Conservation (phyloP, 2,888 invertebrate species). For the Nineta flava region DNA sequence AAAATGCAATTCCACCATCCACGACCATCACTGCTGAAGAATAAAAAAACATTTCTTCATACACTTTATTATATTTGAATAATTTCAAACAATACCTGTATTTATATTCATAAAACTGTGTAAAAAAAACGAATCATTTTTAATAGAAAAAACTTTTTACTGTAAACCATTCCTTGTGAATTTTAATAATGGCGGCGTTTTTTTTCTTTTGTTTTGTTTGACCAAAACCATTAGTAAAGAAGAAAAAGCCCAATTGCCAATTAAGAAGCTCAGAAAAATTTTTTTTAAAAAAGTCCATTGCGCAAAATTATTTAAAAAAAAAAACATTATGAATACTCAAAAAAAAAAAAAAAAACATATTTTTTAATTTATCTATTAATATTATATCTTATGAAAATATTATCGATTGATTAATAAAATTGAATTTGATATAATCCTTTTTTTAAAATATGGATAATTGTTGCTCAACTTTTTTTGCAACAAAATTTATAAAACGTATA, state of each 20-base stretch:
- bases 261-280: background rate
- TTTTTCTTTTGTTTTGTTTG: background rate
- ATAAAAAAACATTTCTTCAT: background rate
- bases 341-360: background rate
- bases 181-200: background rate
- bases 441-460: background rate
- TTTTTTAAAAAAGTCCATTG: background rate
- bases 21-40: background rate
- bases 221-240: background rate
- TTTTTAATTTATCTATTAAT: background rate
- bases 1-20: too few species aligned
- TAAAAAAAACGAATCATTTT: background rate
- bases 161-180: background rate
- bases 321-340: background rate
- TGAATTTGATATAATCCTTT: background rate
- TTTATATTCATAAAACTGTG: background rate
- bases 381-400: too few species aligned
- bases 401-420: background rate
- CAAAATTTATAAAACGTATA: background rate
- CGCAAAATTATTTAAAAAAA: background rate
- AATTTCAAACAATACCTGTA: background rate
- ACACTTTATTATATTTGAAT: background rate
- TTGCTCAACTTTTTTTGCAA: background rate
- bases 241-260: background rate
- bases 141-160: background rate